These are phyloP conservation scores for Struthio camelus DNA, from an alignment of 2,113 vertebrate genomes.

Conservation along the genomic window DNA sequence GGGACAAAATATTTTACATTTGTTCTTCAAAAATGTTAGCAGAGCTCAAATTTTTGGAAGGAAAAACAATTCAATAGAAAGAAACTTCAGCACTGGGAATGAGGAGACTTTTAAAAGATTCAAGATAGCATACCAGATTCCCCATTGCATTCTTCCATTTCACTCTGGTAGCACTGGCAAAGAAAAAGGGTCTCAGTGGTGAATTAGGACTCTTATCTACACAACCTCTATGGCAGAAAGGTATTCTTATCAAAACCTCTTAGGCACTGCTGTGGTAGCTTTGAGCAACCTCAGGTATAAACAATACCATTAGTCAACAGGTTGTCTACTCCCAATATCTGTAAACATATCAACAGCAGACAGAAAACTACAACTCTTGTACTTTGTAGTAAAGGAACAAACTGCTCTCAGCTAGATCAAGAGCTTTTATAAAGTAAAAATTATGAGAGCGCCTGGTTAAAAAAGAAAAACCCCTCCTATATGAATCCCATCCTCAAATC, in stretches of 20 bases:
- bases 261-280: not conserved
- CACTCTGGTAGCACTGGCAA: not conserved
- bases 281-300: not conserved
- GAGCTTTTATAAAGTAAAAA: not conserved
- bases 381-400: not conserved
- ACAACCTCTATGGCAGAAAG: not conserved
- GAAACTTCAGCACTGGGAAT: not conserved
- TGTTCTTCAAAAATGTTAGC: not conserved
- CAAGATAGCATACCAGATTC: not conserved
- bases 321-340: not conserved
- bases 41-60: not conserved
- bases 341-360: not conserved
- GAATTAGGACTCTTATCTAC: not conserved
- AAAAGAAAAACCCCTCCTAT: not conserved
- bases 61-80: not conserved
- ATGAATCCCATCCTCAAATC: not conserved
- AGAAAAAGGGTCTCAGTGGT: not conserved
- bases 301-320: not conserved
- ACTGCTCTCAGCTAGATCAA: rapidly evolving
- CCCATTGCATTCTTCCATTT: not conserved
- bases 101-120: not conserved
- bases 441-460: not conserved
- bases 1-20: not conserved
- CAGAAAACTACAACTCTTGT: not conserved
- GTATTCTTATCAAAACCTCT: not conserved